phyloP scores from a whole-genome alignment of 2,888 invertebrate genomes.

The Drosophila demipolita region DNA sequence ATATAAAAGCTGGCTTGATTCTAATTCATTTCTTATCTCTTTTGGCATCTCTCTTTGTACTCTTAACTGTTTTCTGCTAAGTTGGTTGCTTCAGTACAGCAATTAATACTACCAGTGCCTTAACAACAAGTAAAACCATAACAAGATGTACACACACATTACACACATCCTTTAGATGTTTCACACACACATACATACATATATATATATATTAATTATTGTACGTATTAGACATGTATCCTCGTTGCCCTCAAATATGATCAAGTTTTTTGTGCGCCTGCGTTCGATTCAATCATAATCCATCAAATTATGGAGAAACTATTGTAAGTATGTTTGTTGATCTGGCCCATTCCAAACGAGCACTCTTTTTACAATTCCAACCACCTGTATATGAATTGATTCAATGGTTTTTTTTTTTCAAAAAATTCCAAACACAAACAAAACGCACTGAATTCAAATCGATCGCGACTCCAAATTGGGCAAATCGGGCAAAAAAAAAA shows the following conservation, averaged over 20 bases:
- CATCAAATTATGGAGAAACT: constrained; percentile 60
- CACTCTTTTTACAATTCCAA: constrained; percentile 84
- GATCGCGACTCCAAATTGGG: constrained; percentile 65
- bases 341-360: constrained; percentile 84
- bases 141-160: constrained; percentile 8
- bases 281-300: constrained; percentile 48
- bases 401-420: constrained; percentile 37
- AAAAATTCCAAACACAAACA: constrained; percentile 32
- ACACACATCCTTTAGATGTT: constrained; percentile 23
- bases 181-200: constrained; percentile 16
- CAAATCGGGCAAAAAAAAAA: not conserved
- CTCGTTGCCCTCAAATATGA: constrained; percentile 47
- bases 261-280: constrained; percentile 51
- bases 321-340: constrained; percentile 69
- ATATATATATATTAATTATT: constrained; percentile 11
- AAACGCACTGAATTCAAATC: constrained; percentile 80
- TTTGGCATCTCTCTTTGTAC: constrained; percentile 8
- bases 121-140: constrained; percentile 47
- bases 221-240: constrained; percentile 10
- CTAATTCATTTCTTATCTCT: not conserved
- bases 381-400: constrained; percentile 68
- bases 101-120: constrained; percentile 77
- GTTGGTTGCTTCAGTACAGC: constrained; percentile 54
- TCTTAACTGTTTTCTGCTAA: constrained; percentile 32
- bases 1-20: not conserved